phyloP scores from a whole-genome alignment of 2,888 invertebrate genomes.

The Campopleginae sp. region DNA sequence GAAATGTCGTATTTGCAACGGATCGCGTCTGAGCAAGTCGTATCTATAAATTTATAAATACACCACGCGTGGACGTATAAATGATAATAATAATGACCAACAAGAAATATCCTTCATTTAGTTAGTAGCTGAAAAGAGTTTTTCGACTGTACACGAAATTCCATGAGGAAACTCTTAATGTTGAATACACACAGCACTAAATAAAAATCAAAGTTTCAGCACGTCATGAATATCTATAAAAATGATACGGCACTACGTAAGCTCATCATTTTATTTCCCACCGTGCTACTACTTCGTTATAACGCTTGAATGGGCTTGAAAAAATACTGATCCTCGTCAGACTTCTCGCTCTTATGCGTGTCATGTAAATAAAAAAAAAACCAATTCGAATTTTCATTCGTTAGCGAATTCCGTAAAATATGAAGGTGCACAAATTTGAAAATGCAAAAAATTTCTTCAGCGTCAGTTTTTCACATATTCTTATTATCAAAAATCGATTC shows the following conservation, averaged over 20 bases:
- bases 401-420: neutral
- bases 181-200: neutral
- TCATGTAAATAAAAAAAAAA: neutral
- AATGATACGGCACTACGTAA: neutral
- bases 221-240: slow-evolving; percentile 18
- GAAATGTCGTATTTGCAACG: neutral
- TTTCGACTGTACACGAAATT: slow-evolving; percentile 16
- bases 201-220: slow-evolving; percentile 25
- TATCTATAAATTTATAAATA: neutral
- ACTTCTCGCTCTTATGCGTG: neutral
- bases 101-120: neutral
- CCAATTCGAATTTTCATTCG: neutral
- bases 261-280: slow-evolving; percentile 33
- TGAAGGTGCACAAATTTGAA: neutral
- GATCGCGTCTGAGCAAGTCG: neutral
- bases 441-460: neutral
- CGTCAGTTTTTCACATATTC: neutral
- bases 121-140: slow-evolving; percentile 12
- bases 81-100: neutral
- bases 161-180: slow-evolving; percentile 12
- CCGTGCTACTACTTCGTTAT: slow-evolving; percentile 32
- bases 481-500: neutral
- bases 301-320: slow-evolving; percentile 32
- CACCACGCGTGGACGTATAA: neutral
- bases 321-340: slow-evolving; percentile 13